Conservation (phyloP, 2,797 vertebrate species). For the Leucoraja ocellata region DNA sequence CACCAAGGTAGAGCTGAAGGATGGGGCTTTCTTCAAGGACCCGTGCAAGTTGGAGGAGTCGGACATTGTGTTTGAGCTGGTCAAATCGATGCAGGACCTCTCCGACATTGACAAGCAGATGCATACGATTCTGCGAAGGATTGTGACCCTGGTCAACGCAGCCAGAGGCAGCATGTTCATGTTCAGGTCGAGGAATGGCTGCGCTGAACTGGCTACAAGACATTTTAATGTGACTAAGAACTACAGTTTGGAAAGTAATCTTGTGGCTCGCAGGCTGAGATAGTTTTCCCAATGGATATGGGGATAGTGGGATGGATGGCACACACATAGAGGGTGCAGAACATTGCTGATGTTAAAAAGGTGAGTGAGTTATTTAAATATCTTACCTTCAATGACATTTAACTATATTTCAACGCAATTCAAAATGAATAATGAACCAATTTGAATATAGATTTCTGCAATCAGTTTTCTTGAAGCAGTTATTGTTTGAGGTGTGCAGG, state of each 20-base stretch:
- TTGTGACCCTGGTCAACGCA: conserved; percentile 68
- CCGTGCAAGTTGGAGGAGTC: conserved; percentile 72
- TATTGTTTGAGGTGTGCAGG: background rate
- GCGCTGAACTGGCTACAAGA: conserved; percentile 69
- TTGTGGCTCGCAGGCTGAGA: conserved; percentile 71
- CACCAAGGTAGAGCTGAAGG: conserved; percentile 54
- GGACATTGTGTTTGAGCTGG: conserved; percentile 72
- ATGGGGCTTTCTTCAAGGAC: conserved; percentile 72
- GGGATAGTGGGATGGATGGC: conserved; percentile 79
- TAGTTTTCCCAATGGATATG: conserved; percentile 80
- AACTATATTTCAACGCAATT: background rate
- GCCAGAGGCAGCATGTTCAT: conserved; percentile 52
- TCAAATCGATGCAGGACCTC: conserved; percentile 64
- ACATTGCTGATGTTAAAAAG: conserved; percentile 78
- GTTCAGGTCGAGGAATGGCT: conserved; percentile 71
- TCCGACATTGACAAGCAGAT: conserved; percentile 59
- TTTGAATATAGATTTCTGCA: background rate
- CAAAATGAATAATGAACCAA: background rate
- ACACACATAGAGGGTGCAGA: conserved; percentile 73
- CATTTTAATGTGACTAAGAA: conserved; percentile 80
- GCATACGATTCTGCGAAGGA: conserved; percentile 72
- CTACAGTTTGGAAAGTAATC: conserved; percentile 71
- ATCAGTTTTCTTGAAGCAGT: background rate
- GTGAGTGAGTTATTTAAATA: conserved; percentile 55
- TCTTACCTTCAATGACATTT: background rate